Conservation (phyloP, 2,888 invertebrate genomes). For the Amiota communis region DNA sequence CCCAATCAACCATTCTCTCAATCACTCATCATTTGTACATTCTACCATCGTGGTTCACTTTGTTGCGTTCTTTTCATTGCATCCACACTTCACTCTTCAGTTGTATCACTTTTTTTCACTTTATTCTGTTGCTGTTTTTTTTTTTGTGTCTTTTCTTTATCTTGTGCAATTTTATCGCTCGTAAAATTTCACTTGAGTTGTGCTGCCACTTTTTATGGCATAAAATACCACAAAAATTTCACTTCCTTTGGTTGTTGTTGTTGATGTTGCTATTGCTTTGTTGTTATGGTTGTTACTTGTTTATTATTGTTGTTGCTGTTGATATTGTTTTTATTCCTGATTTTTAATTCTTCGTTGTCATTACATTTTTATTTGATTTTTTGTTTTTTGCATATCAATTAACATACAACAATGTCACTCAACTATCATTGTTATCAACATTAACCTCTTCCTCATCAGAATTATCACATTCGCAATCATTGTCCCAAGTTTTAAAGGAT, state of each 20-base stretch:
- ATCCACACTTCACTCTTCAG: background rate
- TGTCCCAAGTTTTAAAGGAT: too few relatives aligned
- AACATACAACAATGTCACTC: conserved; percentile 2
- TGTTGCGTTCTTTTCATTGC: background rate
- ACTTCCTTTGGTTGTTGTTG: background rate
- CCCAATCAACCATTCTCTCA: background rate
- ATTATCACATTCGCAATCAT: too few relatives aligned
- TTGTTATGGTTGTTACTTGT: background rate
- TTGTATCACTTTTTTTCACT: too few relatives aligned
- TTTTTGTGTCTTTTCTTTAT: background rate
- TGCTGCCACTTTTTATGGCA: conserved; percentile 3
- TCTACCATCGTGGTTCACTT: too few relatives aligned
- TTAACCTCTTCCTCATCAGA: background rate
- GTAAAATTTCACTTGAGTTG: conserved; percentile 7
- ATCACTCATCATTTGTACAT: too few relatives aligned
- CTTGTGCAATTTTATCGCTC: conserved; percentile 10
- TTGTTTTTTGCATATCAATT: conserved; percentile 11
- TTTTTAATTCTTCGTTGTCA: conserved; percentile 9
- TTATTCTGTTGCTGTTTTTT: too few relatives aligned
- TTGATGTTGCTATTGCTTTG: background rate
- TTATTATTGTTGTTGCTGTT: background rate
- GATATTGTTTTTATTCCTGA: background rate
- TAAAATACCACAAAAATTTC: conserved; percentile 8
- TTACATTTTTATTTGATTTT: background rate
- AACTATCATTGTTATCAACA: background rate